These are phyloP conservation scores for Hyposmocoma kahamanoa DNA, from an alignment of 1,140 invertebrate genomes.

Conservation along the genomic window DNA sequence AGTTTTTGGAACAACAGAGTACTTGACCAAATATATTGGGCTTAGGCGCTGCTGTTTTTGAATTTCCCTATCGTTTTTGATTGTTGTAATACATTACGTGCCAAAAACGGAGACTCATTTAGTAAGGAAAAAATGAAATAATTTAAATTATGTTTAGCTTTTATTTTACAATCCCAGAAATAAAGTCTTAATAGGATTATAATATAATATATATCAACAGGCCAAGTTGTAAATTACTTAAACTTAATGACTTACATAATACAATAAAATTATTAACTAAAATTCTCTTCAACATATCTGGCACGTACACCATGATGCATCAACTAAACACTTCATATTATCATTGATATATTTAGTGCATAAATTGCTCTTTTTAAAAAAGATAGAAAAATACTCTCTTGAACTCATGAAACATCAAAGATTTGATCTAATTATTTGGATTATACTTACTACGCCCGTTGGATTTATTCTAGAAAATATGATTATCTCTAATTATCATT, in stretches of 20 bases:
- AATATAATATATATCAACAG: slow-evolving; percentile 72
- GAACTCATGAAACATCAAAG: slow-evolving; percentile 54
- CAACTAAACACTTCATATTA: slow-evolving; percentile 56
- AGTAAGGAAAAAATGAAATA: slow-evolving; percentile 52
- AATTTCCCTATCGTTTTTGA: no score
- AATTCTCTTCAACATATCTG: slow-evolving; percentile 70
- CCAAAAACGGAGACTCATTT: no score
- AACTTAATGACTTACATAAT: slow-evolving; percentile 73
- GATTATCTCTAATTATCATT: slow-evolving; percentile 38
- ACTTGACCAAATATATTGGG: no score
- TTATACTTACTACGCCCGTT: slow-evolving; percentile 48
- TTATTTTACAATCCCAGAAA: slow-evolving; percentile 74
- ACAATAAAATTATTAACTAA: slow-evolving; percentile 73
- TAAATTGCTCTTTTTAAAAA: slow-evolving; percentile 64
- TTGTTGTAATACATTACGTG: no score
- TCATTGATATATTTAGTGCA: slow-evolving; percentile 63
- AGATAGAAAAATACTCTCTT: slow-evolving; percentile 71
- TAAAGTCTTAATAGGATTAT: slow-evolving; percentile 72
- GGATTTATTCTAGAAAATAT: slow-evolving; percentile 27
- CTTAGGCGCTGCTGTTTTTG: no score
- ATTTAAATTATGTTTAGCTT: slow-evolving; percentile 48
- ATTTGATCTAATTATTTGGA: slow-evolving; percentile 53
- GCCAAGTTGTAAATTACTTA: slow-evolving; percentile 73
- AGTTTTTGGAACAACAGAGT: slow-evolving; percentile 80
- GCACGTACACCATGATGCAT: slow-evolving; percentile 63